phyloP scores from a whole-genome alignment of 2,797 vertebrate species.

The Sebastes steindachneri region DNA sequence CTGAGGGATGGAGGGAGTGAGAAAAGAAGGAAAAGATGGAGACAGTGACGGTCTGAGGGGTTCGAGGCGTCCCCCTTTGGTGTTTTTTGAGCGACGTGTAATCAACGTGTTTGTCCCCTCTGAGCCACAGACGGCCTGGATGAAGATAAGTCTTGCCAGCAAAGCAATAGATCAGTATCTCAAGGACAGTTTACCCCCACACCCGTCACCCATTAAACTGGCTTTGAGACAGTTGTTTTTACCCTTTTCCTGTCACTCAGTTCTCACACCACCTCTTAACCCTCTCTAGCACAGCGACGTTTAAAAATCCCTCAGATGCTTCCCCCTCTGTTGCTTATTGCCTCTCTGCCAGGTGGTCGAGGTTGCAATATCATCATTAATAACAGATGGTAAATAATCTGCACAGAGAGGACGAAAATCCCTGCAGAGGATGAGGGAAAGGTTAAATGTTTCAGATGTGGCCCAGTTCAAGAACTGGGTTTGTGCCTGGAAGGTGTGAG shows the following conservation, averaged over 20 bases:
- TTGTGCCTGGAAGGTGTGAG: background rate
- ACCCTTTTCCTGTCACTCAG: conserved; percentile 37
- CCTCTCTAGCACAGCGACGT: background rate
- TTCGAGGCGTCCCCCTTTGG: background rate
- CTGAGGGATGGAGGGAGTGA: background rate
- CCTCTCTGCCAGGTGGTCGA: conserved; percentile 42
- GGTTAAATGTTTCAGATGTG: conserved; percentile 2
- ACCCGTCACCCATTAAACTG: conserved; percentile 37
- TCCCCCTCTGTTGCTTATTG: conserved; percentile 4
- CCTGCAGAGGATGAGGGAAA: conserved; percentile 27
- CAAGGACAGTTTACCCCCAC: conserved; percentile 66
- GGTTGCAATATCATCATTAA: conserved; percentile 40
- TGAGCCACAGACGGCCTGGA: conserved; percentile 44
- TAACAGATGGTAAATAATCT: conserved; percentile 58
- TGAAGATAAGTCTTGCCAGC: conserved; percentile 37
- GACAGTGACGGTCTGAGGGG: conserved; percentile 4
- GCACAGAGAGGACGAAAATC: conserved; percentile 40
- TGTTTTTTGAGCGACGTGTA: conserved; percentile 63
- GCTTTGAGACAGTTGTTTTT: conserved; percentile 42
- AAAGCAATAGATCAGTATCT: conserved; percentile 73
- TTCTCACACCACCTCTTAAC: conserved; percentile 18
- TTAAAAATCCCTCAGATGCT: background rate
- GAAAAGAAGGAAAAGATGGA: conserved; percentile 2
- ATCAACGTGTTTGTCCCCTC: conserved; percentile 55
- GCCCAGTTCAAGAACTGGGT: background rate